Evolutionary conservation across 2,888 invertebrate species (phyloP), one percentile per base, ranked within the genome.

Genomic region (Caenorhabditis becei): DNA sequence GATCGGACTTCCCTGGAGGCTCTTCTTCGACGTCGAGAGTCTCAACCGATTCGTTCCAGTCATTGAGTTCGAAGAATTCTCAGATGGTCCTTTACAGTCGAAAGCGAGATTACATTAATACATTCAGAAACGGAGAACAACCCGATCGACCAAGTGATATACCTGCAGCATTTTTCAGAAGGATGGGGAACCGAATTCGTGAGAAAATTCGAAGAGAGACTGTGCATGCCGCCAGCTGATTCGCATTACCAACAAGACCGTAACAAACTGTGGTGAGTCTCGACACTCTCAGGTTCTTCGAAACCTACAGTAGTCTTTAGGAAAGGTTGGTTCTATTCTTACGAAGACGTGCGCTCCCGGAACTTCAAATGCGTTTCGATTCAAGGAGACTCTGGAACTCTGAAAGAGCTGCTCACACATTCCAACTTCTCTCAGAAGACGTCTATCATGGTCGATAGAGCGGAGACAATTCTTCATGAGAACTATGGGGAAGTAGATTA

Each of bases 401-500:
- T 90, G 23, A 82, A 69, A 23, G 72, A 83, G 23, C 82, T 89
- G 44, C 53, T 75, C 5, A 47, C 37, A 8, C 59, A 59, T 18
- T 35, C 75, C 7, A 75, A 75, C 24, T 66, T 44, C 35, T 61
- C 75, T 8, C 28, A 28, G 23, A 61, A 41, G 53, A 66, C 28
- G 26, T 78, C 93, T 37, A 92, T 95, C 4, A 88, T 92, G 87
- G 79, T 92, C 20, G 91, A 92, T 70, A 88, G 91, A 32, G 96
- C 95, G 16, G 97, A 97, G 92, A 95, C 96, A 74, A 94, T 95
- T 1, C 91, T 97, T 24, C 97, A 97, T 91, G 95, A 96, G 88
- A 92, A 93, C n/a, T 97, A 95, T 92, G 97, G 97, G 0, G 94
- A 94, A 53, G 92, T 92, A 69, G 92, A 94, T 28, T 97, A 95